Percentiles rank a stretch among this genome's conserved stretches.
Conservation (phyloP, 2,888 invertebrate species). For the Nephrotoma guestfalica region DNA sequence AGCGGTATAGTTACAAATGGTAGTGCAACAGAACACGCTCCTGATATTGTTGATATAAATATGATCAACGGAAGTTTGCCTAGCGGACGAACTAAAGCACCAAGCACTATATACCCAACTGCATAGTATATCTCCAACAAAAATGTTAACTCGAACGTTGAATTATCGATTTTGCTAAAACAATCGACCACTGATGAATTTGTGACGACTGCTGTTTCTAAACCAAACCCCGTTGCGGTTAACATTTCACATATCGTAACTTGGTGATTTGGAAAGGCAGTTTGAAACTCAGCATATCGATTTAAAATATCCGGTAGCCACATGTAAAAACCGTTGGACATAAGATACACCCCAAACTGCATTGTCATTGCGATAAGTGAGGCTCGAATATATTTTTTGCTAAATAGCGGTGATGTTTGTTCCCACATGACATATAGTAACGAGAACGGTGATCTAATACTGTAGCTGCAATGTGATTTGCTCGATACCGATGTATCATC, state of each 20-base stretch:
- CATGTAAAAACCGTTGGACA: conserved; percentile 26
- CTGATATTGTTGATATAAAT: background rate
- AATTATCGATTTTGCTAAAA: conserved; percentile 20
- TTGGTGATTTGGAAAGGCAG: conserved; percentile 17
- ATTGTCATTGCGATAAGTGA: conserved; percentile 23
- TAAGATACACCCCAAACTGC: conserved; percentile 24
- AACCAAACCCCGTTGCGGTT: background rate
- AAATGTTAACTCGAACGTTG: conserved; percentile 21
- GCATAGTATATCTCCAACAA: conserved; percentile 21
- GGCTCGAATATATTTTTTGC: conserved; percentile 19
- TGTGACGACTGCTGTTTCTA: background rate
- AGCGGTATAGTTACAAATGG: conserved; percentile 18
- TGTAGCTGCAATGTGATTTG: background rate
- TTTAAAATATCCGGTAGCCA: conserved; percentile 29
- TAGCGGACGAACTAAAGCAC: conserved; percentile 20
- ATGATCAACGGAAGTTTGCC: conserved; percentile 20
- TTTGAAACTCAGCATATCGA: conserved; percentile 21
- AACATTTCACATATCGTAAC: conserved; percentile 24
- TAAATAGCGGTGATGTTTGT: conserved; percentile 27
- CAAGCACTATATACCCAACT: conserved; percentile 21
- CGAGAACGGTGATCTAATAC: background rate
- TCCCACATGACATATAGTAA: conserved; percentile 20
- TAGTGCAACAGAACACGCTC: conserved; percentile 13
- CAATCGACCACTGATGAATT: conserved; percentile 10
- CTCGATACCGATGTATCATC: background rate